Conservation (phyloP, 2,888 invertebrate species). For the Cephus spinipes region DNA sequence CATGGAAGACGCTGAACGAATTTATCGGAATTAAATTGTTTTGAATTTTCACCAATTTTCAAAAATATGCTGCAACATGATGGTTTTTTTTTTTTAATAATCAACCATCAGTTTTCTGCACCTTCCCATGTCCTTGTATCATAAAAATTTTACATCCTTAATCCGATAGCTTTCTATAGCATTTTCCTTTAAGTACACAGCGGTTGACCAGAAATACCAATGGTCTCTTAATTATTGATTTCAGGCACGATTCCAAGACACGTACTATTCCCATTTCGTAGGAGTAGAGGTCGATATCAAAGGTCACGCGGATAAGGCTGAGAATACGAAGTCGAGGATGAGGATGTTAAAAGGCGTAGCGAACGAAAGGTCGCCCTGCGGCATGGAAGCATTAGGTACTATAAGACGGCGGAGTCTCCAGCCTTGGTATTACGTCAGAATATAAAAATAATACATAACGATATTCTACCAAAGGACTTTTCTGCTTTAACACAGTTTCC, state of each 20-base stretch:
- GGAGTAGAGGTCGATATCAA: neutral
- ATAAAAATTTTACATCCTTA: neutral
- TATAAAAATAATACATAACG: neutral
- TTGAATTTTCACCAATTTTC: neutral
- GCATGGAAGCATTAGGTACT: conserved; percentile 5
- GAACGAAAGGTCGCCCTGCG: neutral
- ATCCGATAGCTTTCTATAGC: neutral
- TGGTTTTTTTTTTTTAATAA: neutral
- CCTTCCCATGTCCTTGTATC: neutral
- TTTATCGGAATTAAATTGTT: neutral
- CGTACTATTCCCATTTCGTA: neutral
- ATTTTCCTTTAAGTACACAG: neutral
- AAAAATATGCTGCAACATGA: neutral
- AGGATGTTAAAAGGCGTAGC: neutral
- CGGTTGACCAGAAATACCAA: neutral
- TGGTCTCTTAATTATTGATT: neutral
- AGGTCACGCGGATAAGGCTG: neutral
- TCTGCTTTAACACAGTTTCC: neutral
- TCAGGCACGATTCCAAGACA: neutral
- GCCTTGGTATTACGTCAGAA: neutral
- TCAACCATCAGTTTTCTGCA: neutral
- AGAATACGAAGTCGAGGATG: neutral
- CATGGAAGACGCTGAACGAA: neutral
- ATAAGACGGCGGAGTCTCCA: conserved; percentile 21
- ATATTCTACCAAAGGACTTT: neutral